Percentiles rank a stretch among this genome's conserved stretches.
phyloP scores from a whole-genome alignment of 1,140 invertebrate species.

The Drosophila pseudoananassae region DNA sequence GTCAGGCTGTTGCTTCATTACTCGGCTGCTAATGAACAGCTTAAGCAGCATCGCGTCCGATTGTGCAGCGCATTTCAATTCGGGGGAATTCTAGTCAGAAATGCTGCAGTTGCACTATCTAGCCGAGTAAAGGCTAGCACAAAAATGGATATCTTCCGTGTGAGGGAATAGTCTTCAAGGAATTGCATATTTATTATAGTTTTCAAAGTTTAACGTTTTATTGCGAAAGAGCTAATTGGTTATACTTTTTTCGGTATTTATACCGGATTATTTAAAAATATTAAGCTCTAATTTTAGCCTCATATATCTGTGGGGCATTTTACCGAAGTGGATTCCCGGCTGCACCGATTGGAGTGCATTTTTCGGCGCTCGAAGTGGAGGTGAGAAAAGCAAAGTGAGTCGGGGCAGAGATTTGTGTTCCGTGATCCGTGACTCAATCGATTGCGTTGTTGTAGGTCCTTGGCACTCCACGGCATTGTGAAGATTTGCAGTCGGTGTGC shows the following conservation, averaged over 20 bases:
- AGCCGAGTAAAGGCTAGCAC: neutral
- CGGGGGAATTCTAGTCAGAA: constrained; percentile 24
- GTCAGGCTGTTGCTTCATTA: constrained; percentile 48
- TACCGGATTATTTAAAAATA: too few species aligned
- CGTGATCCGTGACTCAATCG: constrained; percentile 36
- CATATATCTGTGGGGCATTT: neutral
- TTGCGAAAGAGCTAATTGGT: too few species aligned
- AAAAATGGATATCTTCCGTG: neutral
- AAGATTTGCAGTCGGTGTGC: constrained; percentile 2
- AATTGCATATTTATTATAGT: too few species aligned
- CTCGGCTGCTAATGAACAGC: constrained; percentile 59
- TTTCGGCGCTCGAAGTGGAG: constrained; percentile 10
- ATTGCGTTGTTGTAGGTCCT: constrained; percentile 31
- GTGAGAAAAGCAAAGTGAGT: neutral
- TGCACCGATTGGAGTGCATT: constrained; percentile 34
- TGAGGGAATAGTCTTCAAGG: too few species aligned
- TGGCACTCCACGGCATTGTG: constrained; percentile 23
- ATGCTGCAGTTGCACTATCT: constrained; percentile 9
- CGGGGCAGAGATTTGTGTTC: constrained; percentile 29
- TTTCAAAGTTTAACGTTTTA: too few species aligned
- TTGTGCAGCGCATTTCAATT: constrained; percentile 48
- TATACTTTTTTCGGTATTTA: too few species aligned
- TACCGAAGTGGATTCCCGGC: neutral
- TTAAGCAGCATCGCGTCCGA: constrained; percentile 41
- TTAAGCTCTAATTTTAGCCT: too few species aligned